Percentiles rank a stretch among this genome's conserved stretches.
phyloP scores from a whole-genome alignment of 2,113 vertebrate genomes.

The Varanus salvator region DNA sequence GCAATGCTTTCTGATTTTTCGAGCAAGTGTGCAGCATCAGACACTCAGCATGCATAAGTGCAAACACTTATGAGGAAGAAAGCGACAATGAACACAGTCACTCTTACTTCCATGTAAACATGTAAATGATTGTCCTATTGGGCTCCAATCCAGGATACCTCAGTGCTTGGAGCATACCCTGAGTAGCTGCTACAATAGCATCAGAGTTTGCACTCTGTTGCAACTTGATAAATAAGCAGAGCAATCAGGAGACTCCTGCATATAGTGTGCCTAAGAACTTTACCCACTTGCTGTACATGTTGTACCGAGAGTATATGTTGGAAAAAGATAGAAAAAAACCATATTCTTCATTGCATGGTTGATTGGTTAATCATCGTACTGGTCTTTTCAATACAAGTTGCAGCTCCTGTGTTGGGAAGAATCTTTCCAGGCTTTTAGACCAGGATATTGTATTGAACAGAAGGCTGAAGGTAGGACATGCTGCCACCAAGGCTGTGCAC shows the following conservation, averaged over 20 bases:
- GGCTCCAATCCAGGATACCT: not conserved
- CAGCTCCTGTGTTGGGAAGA: not conserved
- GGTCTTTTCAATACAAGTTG: not conserved
- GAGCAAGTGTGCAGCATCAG: too few relatives aligned
- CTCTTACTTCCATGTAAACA: not conserved
- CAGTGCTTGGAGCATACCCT: not conserved
- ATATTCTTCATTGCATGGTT: not conserved
- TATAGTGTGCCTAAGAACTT: not conserved
- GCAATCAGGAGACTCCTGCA: not conserved
- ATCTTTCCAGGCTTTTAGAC: not conserved
- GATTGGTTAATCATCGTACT: not conserved
- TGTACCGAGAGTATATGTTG: not conserved
- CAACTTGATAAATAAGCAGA: not conserved
- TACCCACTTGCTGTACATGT: not conserved
- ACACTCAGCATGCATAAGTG: not conserved
- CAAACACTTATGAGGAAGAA: too few relatives aligned
- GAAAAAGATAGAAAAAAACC: not conserved
- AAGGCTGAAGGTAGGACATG: not conserved
- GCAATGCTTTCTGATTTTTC: too few relatives aligned
- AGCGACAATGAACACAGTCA: too few relatives aligned
- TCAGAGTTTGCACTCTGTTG: not conserved
- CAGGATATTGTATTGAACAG: not conserved
- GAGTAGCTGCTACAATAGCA: not conserved
- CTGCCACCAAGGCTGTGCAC: not conserved
- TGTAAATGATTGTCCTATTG: not conserved